phyloP scores from a whole-genome alignment of 2,888 invertebrate genomes.

The Mamestra brassicae region DNA sequence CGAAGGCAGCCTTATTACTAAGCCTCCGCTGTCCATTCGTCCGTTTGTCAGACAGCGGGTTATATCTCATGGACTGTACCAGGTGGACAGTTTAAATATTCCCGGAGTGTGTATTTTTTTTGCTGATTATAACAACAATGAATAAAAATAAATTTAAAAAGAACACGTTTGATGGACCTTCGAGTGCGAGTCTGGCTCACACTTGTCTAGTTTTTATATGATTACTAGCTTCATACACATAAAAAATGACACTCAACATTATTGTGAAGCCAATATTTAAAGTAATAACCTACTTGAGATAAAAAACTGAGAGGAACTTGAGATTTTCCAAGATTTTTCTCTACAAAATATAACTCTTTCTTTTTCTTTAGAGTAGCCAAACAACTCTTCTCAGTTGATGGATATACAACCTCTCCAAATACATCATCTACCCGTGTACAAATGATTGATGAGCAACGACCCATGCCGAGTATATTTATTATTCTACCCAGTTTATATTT shows the following conservation, averaged over 20 bases:
- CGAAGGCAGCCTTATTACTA: no score
- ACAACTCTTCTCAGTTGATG: conserved; percentile 15
- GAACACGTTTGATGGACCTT: no score
- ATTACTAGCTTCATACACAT: no score
- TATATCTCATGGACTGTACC: neutral
- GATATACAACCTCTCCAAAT: conserved; percentile 34
- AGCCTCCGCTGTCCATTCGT: neutral
- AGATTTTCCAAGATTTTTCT: neutral
- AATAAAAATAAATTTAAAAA: no score
- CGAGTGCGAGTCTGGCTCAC: no score
- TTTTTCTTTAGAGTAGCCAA: conserved; percentile 14
- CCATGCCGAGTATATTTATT: conserved; percentile 28
- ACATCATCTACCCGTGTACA: conserved; percentile 40
- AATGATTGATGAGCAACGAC: conserved; percentile 47
- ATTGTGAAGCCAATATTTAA: no score
- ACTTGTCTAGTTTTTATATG: no score
- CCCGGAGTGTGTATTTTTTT: no score
- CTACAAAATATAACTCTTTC: neutral
- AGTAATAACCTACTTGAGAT: neutral
- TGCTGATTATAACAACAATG: no score
- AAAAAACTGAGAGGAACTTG: neutral
- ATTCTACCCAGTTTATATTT: conserved; percentile 16
- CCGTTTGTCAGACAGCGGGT: neutral
- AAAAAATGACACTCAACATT: no score
- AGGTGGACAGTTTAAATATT: no score